A percentile compares a stretch with the other conserved stretches of the same genome.
Conservation (phyloP, 2,113 vertebrate species). For the Felis chaus region DNA sequence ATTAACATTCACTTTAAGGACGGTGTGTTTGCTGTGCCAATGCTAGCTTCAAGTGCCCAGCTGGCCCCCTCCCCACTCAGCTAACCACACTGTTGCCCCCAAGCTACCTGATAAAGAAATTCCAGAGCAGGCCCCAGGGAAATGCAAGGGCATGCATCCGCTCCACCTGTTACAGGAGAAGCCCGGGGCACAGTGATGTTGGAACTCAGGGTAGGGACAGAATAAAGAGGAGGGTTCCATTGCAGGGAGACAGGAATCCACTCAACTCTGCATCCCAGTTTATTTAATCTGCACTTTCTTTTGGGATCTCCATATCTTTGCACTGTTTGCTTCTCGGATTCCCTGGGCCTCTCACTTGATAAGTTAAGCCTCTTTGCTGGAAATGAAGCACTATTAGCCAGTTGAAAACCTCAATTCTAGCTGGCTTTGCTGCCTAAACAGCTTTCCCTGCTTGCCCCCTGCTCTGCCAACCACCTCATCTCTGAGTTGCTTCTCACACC, state of each 20-base stretch:
- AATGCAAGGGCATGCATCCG: neutral
- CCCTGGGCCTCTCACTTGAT: neutral
- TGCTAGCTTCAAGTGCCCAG: neutral
- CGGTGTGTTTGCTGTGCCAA: neutral
- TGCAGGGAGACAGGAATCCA: neutral
- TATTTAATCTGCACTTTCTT: slow-evolving; percentile 3
- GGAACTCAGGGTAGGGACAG: neutral
- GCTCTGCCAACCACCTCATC: neutral
- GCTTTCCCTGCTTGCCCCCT: neutral
- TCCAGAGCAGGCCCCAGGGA: neutral
- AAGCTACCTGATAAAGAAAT: neutral
- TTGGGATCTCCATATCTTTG: neutral
- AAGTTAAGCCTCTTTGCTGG: slow-evolving; percentile 21
- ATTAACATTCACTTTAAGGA: neutral
- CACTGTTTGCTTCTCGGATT: neutral
- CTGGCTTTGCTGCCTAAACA: neutral
- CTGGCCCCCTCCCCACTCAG: neutral
- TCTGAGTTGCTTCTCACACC: neutral
- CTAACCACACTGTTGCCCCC: neutral
- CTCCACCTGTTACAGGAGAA: neutral
- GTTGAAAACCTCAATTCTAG: neutral
- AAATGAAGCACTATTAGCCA: neutral
- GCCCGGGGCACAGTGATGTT: neutral
- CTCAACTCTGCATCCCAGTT: neutral
- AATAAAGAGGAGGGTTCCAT: neutral